Evolutionary conservation across 2,888 invertebrate genomes (phyloP).

Genomic region (Sarcophaga variegata): DNA sequence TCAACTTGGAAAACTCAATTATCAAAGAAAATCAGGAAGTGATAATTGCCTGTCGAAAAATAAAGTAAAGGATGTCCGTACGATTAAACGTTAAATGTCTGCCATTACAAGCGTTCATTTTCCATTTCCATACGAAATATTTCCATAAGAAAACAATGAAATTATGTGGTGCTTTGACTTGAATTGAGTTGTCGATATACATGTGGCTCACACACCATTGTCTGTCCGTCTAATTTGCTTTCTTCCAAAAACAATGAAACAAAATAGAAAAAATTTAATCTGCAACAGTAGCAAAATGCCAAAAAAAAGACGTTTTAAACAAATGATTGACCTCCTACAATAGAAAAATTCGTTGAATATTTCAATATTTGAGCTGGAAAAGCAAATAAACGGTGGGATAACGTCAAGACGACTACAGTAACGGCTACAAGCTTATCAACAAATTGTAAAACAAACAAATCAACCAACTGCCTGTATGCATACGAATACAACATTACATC

Average conservation of each 20-base stretch:
- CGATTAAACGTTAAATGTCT: conserved; percentile 44
- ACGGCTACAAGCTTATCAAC: conserved; percentile 10
- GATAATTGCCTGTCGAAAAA: conserved; percentile 36
- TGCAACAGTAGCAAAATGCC: not conserved
- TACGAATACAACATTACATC: not conserved
- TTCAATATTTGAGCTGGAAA: conserved; percentile 16
- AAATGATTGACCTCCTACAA: conserved; percentile 62
- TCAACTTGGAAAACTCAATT: conserved; percentile 4
- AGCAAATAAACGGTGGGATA: conserved; percentile 29
- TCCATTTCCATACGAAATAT: conserved; percentile 31
- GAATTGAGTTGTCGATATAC: not conserved
- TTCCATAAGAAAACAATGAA: conserved; percentile 40
- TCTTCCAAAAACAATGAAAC: not conserved
- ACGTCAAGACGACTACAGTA: not conserved
- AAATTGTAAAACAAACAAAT: conserved; percentile 50
- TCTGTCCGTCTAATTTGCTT: not conserved
- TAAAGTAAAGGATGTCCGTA: conserved; percentile 53
- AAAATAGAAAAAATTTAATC: not conserved
- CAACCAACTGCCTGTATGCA: conserved; percentile 46
- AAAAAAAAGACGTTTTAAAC: conserved; percentile 11
- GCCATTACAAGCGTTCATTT: conserved; percentile 19
- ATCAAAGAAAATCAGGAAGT: conserved; percentile 46
- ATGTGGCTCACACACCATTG: not conserved
- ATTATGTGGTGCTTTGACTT: not conserved
- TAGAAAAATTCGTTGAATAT: conserved; percentile 27